phyloP scores from a whole-genome alignment of 2,797 vertebrate species.

The Phataginus tetradactyla region DNA sequence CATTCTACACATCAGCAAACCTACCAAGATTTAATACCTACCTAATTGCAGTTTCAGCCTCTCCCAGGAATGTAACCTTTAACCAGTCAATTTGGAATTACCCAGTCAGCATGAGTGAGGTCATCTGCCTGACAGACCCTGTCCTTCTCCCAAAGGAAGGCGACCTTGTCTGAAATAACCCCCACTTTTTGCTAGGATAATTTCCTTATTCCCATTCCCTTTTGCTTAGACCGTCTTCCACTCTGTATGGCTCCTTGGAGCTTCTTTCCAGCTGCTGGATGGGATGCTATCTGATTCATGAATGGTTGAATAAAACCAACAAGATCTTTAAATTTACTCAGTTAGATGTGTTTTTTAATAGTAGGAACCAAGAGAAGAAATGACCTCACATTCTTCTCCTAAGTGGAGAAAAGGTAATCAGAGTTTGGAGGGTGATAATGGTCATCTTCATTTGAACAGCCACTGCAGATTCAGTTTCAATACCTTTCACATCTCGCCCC shows the following conservation, averaged over 20 bases:
- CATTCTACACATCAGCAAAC: background rate
- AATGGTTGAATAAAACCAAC: background rate
- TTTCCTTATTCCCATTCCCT: no score
- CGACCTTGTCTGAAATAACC: background rate
- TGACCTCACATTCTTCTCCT: background rate
- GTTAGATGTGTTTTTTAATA: background rate
- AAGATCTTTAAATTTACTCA: background rate
- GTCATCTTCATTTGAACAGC: background rate
- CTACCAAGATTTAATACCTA: background rate
- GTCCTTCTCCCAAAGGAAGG: background rate
- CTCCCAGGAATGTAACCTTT: background rate
- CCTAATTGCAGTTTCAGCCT: background rate
- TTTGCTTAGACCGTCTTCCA: background rate
- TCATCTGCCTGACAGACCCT: background rate
- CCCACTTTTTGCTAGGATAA: background rate
- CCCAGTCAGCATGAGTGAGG: background rate
- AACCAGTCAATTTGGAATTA: background rate
- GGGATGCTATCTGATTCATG: background rate
- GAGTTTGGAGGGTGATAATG: background rate
- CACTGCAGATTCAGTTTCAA: background rate
- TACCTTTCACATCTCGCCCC: background rate
- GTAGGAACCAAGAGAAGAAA: background rate
- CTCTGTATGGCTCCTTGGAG: background rate
- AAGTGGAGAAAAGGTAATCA: background rate
- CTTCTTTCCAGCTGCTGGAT: background rate